Evolutionary conservation across 2,888 invertebrate genomes (phyloP).

Genomic region (Physocephala rufipes): DNA sequence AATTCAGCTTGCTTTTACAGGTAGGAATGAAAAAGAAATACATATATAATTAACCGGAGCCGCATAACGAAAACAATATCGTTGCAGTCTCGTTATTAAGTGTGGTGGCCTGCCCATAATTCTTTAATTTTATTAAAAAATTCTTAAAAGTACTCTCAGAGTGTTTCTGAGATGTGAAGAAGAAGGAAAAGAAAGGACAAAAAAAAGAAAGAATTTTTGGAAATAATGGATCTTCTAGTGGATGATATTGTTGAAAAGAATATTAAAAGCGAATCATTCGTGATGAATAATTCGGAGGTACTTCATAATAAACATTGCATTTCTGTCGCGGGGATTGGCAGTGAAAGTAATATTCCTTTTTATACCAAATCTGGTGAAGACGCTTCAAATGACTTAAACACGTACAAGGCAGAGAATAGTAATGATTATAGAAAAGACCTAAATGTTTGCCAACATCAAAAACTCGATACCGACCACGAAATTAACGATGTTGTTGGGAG

Average conservation of each 20-base stretch:
- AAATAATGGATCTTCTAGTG: background rate
- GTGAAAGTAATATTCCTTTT: slow-evolving; percentile 55
- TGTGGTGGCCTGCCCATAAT: background rate
- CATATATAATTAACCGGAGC: background rate
- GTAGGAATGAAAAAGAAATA: too few relatives aligned
- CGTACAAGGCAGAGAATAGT: background rate
- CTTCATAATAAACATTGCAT: slow-evolving; percentile 27
- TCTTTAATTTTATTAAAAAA: background rate
- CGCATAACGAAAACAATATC: background rate
- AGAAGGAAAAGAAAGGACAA: background rate
- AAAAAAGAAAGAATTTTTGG: background rate
- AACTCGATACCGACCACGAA: too few relatives aligned
- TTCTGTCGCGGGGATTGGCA: slow-evolving; percentile 50
- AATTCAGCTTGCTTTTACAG: too few relatives aligned
- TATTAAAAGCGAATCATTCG: background rate
- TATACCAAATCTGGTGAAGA: background rate
- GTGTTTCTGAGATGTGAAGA: background rate
- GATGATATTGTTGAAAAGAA: slow-evolving; percentile 8
- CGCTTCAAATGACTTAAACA: background rate
- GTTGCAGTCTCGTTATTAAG: too few relatives aligned
- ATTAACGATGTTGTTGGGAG: too few relatives aligned
- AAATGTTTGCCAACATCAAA: background rate
- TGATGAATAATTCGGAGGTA: slow-evolving; percentile 37
- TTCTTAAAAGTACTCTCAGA: background rate
- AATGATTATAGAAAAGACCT: background rate